These are phyloP conservation scores for Sisor rabdophorus DNA, from an alignment of 2,113 vertebrate species.

Conservation along the genomic window DNA sequence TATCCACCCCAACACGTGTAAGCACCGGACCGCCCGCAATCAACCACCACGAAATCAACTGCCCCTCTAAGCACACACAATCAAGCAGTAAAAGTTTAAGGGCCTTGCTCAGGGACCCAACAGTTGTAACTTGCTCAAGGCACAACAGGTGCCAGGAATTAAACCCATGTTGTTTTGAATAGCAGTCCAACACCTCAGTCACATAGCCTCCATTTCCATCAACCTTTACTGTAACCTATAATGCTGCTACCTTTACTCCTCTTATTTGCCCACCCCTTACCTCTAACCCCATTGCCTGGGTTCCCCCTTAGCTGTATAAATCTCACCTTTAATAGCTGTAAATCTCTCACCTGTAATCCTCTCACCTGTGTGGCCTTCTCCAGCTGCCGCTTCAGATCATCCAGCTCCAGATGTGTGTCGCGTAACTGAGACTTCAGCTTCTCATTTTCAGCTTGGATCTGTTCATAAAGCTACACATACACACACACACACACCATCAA, in stretches of 20 bases:
- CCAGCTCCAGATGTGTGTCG: constrained; percentile 90
- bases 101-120: too few species aligned
- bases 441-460: constrained; percentile 94
- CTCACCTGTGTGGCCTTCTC: constrained; percentile 95
- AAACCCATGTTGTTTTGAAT: too few species aligned
- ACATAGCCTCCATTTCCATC: too few species aligned
- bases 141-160: too few species aligned
- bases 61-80: too few species aligned
- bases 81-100: too few species aligned
- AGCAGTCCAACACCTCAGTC: too few species aligned
- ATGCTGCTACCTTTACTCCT: too few species aligned
- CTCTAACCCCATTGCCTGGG: background rate
- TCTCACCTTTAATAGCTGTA: background rate
- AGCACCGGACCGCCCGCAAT: background rate
- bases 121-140: too few species aligned
- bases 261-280: background rate
- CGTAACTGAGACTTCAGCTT: constrained; percentile 95
- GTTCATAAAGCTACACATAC: constrained; percentile 85
- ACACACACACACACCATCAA: constrained; percentile 36
- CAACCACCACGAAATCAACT: too few species aligned
- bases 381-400: constrained; percentile 91
- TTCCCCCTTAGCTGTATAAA: background rate
- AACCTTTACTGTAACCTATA: too few species aligned
- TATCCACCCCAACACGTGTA: too few species aligned
- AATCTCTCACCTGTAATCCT: constrained; percentile 13